Percentiles rank a stretch among this genome's conserved stretches.
Conservation (phyloP, 2,888 invertebrate species). For the Eledona agricola region DNA sequence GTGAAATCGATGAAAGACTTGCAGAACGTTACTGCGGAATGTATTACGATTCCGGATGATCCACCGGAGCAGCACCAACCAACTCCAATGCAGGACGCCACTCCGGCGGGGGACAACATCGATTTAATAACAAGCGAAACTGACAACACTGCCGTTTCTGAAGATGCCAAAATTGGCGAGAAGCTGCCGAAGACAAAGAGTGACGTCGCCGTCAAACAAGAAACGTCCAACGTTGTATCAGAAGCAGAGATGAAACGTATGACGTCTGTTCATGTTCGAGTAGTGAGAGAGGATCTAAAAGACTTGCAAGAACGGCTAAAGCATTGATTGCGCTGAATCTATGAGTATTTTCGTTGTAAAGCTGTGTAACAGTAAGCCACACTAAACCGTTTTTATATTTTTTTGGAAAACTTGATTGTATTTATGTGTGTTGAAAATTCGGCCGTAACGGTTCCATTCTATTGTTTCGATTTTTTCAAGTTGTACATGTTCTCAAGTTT, state of each 20-base stretch:
- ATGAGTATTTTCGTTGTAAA: constrained; percentile 1
- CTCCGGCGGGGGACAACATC: not conserved
- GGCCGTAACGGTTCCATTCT: no score
- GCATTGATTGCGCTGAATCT: not conserved
- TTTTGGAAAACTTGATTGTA: not conserved
- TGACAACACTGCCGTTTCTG: constrained; percentile 1
- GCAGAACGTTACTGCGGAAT: constrained; percentile 53
- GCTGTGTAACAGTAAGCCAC: constrained; percentile 6
- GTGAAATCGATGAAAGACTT: constrained; percentile 54
- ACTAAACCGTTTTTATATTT: constrained; percentile 5
- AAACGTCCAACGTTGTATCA: no score
- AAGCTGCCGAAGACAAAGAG: not conserved
- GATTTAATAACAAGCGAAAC: no score
- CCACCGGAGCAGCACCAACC: constrained; percentile 15
- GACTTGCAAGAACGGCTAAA: constrained; percentile 8
- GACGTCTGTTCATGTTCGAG: constrained; percentile 33
- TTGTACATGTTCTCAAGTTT: no score
- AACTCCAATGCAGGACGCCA: not conserved
- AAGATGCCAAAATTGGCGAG: not conserved
- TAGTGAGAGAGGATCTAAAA: constrained; percentile 11
- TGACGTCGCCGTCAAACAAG: no score
- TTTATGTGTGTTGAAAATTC: no score
- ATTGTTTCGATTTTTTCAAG: no score
- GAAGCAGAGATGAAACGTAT: constrained; percentile 42
- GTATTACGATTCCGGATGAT: constrained; percentile 58